Conservation (phyloP, 2,113 vertebrate species). For the Percopsis transmontana region DNA sequence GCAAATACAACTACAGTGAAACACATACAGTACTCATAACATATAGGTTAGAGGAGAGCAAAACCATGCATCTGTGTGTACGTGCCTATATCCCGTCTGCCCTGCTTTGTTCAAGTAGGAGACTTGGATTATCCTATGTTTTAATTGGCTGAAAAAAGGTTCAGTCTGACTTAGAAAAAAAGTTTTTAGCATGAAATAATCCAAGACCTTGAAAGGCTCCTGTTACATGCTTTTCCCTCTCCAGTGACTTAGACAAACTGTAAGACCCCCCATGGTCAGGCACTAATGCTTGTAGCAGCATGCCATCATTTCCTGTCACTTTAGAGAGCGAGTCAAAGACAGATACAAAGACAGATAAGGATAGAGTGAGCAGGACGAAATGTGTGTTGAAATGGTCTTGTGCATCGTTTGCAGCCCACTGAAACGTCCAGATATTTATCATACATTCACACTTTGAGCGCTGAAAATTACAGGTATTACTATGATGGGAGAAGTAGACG, state of each 20-base stretch:
- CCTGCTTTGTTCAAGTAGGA: too few species aligned
- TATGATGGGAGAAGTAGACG: slow-evolving; percentile 25
- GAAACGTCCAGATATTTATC: too few species aligned
- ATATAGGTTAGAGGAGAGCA: too few species aligned
- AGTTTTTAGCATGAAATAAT: background rate
- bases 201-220: slow-evolving; percentile 54
- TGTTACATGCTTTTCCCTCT: slow-evolving; percentile 61
- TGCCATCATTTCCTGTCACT: slow-evolving; percentile 60
- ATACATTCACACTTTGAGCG: background rate
- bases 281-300: slow-evolving; percentile 65
- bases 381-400: background rate
- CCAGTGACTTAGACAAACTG: slow-evolving; percentile 52
- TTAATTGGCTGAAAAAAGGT: too few species aligned
- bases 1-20: slow-evolving; percentile 11
- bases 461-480: slow-evolving; percentile 17
- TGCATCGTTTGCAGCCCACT: background rate
- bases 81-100: too few species aligned
- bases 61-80: too few species aligned
- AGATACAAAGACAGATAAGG: background rate
- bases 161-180: too few species aligned
- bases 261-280: slow-evolving; percentile 58
- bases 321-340: slow-evolving; percentile 6
- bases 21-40: background rate
- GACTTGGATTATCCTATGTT: too few species aligned
- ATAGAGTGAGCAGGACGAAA: background rate